Evolutionary conservation across 2,888 invertebrate genomes (phyloP), one percentile per base, ranked within the genome.

Genomic region (Pammene aurita): DNA sequence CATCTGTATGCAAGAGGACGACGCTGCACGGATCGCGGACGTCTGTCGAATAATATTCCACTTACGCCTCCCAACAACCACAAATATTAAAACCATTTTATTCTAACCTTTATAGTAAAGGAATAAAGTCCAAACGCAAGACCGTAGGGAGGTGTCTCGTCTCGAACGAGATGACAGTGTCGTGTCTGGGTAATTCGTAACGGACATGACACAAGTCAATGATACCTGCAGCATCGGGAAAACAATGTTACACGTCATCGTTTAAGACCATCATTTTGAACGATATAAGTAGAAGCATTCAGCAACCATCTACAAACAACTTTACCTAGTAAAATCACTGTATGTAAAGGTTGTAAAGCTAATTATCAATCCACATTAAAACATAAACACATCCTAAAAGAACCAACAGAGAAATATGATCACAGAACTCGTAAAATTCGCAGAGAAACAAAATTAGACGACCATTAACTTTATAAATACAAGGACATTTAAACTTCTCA

Each of bases 1-100:
- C 77, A 80, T 80, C 81, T 80, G 82, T 80, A 80, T 81, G 80
- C 75, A 69, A 63, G 74, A 72, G 76, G 73, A 78, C 75, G 73
- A 78, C 75, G 73, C 73, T 74, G 55, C 76, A 72, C 70, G 74
- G 72, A 72, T 72, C 72, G 68, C 71, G 72, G 71, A 74, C 76
- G 64, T 72, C 74, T 75, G 73, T 74, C 75, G 74, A 73, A 77
- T 78, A 79, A 80, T 78, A 76, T 76, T 73, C 74, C 75, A 75
- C 76, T 78, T 77, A 76, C 35, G 65, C 44, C 66, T 52, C 44
- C 38, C 44, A 44, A 69, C 58, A 57, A 52, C n/a, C 48, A 44
- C 18, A n/a, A 48, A 34, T 16, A 13, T 46, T 41, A n/a, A 9
- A 26, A 44, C 34, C 16, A 18, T n/a, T 18, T 16, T 13, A 58